Percentiles rank a stretch among this genome's conserved stretches.
Conservation (phyloP, 2,113 vertebrate genomes). For the Passer domesticus region DNA sequence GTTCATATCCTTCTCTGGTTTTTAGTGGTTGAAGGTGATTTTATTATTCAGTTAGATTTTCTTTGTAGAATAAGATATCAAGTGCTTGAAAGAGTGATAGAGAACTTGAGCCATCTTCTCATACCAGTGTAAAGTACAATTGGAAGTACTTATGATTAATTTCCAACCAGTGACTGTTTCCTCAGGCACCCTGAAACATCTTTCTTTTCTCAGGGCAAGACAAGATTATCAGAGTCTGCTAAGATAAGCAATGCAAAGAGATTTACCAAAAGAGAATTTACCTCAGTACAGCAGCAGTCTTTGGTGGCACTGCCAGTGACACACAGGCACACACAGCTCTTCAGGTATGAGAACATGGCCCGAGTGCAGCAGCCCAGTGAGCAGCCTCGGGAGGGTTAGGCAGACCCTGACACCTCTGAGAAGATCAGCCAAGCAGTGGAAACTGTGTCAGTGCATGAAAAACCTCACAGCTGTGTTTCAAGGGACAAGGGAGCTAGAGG, state of each 20-base stretch:
- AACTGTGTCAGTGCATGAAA: constrained; percentile 1
- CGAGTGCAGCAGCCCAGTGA: accelerated
- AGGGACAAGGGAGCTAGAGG: not conserved
- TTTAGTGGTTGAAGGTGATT: not conserved
- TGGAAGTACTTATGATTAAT: not conserved
- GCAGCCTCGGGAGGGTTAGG: not conserved
- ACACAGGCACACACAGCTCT: not conserved
- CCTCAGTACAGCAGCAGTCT: not conserved
- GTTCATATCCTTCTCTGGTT: not conserved
- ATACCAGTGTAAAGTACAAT: not conserved
- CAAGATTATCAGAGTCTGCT: not conserved
- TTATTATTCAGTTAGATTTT: not conserved
- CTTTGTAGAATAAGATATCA: not conserved
- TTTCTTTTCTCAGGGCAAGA: not conserved
- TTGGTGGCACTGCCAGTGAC: not conserved
- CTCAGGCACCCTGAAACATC: not conserved
- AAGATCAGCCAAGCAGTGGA: not conserved
- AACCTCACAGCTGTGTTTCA: constrained; percentile 20
- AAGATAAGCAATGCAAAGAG: not conserved
- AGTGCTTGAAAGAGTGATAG: not conserved
- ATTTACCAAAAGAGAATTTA: not conserved
- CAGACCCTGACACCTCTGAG: not conserved
- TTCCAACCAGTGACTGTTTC: not conserved
- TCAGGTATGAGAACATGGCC: not conserved
- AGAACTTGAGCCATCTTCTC: not conserved